Evolutionary conservation across 2,797 vertebrate genomes (phyloP), one percentile per base, ranked within the genome.

Genomic region (Mus minutoides): DNA sequence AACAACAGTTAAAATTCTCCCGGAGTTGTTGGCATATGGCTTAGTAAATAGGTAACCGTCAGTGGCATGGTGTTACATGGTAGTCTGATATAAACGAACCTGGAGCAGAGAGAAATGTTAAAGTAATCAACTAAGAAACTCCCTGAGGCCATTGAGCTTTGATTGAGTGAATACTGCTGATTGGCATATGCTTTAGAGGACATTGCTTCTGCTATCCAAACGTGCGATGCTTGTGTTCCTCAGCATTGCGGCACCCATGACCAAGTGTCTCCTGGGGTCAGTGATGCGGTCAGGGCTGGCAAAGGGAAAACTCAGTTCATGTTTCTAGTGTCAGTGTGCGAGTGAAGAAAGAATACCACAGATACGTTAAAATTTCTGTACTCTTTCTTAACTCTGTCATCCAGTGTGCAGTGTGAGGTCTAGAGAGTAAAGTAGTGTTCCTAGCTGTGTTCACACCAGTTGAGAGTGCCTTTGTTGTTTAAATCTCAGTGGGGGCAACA

Each of bases 1-100:
- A 49, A 49, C 69, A 90, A 71, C 73, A 91, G 93, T 94, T 91
- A 14, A 79, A 96, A 92, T 73, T 97, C 67, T 96, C 52, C 75
- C 40, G 67, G 40, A 94, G 67, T 43, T 26, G 76, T 93, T 79
- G 88, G 56, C 92, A 49, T 54, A 29, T 52, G 91, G 77, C 43
- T 96, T 85, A 82, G 11, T 82, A 94, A 97, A 76, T 88, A 69
- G 52, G n/a, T 94, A 78, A 92, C 29, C 91, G 93, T 71, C 11
- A 64, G 1, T 87, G 85, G 22, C 16, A 40, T 12, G 40, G 49
- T 37, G 64, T 13, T 83, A 37, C 4, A 2, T 56, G 26, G 6
- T 26, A 52, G 26, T 62, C 89, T 75, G 31, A 94, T 92, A 52
- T 73, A 87, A 76, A 40, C 79, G 67, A 89, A 91, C 2, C 29